Percentiles rank a stretch among this genome's conserved stretches.
These are phyloP conservation scores for Oscarella lobularis DNA, from an alignment of 37 sponge, comb jelly and placozoan genomes.

Conservation along the genomic window DNA sequence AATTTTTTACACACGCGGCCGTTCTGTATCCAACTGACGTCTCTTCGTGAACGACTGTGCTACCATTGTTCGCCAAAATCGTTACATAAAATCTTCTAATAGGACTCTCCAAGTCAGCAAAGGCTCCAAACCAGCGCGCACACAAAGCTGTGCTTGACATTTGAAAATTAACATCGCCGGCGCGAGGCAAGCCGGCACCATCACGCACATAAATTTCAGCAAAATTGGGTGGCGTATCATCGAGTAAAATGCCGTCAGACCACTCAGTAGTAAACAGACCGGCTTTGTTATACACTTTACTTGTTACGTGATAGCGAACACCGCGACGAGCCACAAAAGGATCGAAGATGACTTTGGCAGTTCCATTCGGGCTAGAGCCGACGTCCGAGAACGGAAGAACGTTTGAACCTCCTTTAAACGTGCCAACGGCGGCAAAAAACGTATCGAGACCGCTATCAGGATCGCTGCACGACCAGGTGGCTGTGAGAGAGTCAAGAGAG, in stretches of 20 bases:
- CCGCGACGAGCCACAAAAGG: background rate
- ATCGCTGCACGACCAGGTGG: background rate
- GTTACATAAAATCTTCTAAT: background rate
- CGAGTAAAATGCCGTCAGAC: background rate
- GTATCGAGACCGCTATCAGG: conserved; percentile 1
- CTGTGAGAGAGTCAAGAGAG: background rate
- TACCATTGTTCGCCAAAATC: background rate
- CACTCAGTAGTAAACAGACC: background rate
- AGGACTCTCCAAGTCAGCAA: conserved; percentile 1
- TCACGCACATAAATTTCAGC: background rate
- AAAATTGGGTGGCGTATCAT: background rate
- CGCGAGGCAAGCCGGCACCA: background rate
- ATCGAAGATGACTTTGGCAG: background rate
- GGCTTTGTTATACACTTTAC: background rate
- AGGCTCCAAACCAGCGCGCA: background rate
- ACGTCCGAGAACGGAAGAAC: background rate
- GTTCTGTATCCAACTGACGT: background rate
- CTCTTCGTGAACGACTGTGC: background rate
- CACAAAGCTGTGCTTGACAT: background rate
- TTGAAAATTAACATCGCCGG: background rate
- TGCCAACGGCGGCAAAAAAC: background rate
- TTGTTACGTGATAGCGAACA: background rate
- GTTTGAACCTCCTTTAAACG: background rate
- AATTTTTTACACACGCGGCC: background rate
- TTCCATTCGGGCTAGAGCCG: background rate